A percentile compares a stretch with the other conserved stretches of the same genome.
Conservation (phyloP, 2,888 invertebrate species). For the Phasia obesa region DNA sequence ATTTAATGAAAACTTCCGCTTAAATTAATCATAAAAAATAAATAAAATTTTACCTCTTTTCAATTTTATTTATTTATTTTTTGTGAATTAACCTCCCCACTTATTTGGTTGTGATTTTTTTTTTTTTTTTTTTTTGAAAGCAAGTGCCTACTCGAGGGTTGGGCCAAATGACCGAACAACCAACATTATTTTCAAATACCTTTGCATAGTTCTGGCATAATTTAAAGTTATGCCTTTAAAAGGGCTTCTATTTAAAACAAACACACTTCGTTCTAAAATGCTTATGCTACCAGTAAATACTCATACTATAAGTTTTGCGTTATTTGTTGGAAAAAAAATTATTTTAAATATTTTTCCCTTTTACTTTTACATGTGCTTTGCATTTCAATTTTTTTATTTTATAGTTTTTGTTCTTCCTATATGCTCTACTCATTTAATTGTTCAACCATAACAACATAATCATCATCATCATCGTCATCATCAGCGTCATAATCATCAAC, state of each 20-base stretch:
- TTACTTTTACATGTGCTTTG: constrained; percentile 58
- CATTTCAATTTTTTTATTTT: constrained; percentile 39
- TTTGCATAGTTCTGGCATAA: constrained; percentile 48
- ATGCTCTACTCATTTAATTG: constrained; percentile 65
- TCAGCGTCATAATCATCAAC: constrained; percentile 27
- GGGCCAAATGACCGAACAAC: constrained; percentile 21
- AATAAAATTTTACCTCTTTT: constrained; percentile 32
- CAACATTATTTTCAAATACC: constrained; percentile 39
- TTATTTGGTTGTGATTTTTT: neutral
- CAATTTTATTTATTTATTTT: too few species aligned
- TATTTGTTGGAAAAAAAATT: constrained; percentile 19
- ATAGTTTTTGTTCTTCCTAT: constrained; percentile 31
- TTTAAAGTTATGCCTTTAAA: constrained; percentile 40
- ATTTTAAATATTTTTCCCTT: constrained; percentile 52
- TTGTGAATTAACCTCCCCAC: constrained; percentile 19
- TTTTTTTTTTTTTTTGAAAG: neutral
- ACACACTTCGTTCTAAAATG: constrained; percentile 25
- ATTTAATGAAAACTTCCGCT: constrained; percentile 69
- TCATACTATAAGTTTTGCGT: neutral
- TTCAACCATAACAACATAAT: constrained; percentile 63
- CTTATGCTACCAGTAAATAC: neutral
- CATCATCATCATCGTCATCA: constrained; percentile 14
- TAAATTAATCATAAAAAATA: constrained; percentile 58
- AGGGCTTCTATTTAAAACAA: constrained; percentile 53
- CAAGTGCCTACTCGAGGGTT: constrained; percentile 53